phyloP scores from a whole-genome alignment of 2,797 vertebrate genomes.

The Silurus aristotelis region DNA sequence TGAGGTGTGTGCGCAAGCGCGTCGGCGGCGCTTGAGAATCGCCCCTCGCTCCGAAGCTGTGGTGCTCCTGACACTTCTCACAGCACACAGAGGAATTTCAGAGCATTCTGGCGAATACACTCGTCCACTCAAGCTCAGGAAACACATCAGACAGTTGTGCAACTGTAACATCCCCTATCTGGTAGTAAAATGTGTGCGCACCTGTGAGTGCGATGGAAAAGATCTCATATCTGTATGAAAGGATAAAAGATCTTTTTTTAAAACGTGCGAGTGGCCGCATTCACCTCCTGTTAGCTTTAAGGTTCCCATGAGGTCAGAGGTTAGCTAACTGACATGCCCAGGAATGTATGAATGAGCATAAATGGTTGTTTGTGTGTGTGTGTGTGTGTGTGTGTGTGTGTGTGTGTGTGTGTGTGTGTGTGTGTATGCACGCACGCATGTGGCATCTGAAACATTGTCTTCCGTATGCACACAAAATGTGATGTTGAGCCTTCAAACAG shows the following conservation, averaged over 20 bases:
- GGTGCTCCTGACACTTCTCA: slow-evolving; percentile 67
- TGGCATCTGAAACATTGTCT: background rate
- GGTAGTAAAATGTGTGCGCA: background rate
- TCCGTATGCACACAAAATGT: background rate
- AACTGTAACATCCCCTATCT: background rate
- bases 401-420: background rate
- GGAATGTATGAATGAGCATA: background rate
- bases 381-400: background rate
- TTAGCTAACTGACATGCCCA: background rate
- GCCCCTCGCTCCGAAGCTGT: slow-evolving; percentile 53
- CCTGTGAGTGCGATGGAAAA: background rate
- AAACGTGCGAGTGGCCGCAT: background rate
- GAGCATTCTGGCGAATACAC: slow-evolving; percentile 34
- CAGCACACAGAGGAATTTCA: slow-evolving; percentile 64
- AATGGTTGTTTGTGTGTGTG: background rate
- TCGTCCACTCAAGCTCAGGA: slow-evolving; percentile 8
- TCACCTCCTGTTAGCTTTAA: background rate
- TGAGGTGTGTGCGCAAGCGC: slow-evolving; percentile 51
- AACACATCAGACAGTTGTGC: slow-evolving; percentile 20
- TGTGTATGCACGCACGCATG: background rate
- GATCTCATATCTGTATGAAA: slow-evolving; percentile 7
- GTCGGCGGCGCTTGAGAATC: slow-evolving; percentile 20
- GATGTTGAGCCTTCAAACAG: background rate
- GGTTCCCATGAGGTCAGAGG: slow-evolving; percentile 1
- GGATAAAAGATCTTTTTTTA: slow-evolving; percentile 6